These are phyloP conservation scores for Arrhamphus sclerolepis DNA, from an alignment of 2,797 vertebrate genomes.

Conservation along the genomic window DNA sequence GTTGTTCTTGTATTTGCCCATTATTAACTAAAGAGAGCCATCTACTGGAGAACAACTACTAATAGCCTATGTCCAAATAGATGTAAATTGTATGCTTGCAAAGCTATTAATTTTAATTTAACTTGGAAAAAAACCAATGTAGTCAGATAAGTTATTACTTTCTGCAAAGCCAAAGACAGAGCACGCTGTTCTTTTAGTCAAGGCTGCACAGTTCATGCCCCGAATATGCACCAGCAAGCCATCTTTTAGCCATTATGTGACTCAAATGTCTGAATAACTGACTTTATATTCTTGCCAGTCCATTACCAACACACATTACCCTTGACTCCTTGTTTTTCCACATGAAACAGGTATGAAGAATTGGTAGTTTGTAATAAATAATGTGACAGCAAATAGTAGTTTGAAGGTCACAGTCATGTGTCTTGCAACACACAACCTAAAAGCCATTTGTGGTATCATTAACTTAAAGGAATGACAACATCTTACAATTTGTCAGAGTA, in stretches of 20 bases:
- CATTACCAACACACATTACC: conserved; percentile 45
- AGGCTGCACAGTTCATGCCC: conserved; percentile 23
- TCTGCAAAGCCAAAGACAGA: conserved; percentile 1
- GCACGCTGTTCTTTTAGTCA: conserved; percentile 6
- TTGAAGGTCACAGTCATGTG: conserved; percentile 64
- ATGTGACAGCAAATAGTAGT: conserved; percentile 48
- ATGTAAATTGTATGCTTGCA: neutral
- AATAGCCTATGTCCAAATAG: conserved; percentile 14
- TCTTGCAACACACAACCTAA: conserved; percentile 28
- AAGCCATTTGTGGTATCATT: conserved; percentile 34
- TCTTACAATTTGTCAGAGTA: conserved; percentile 34
- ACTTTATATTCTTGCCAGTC: conserved; percentile 36
- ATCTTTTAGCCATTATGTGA: conserved; percentile 38
- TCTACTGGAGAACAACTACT: conserved; percentile 63
- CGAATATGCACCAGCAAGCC: conserved; percentile 6
- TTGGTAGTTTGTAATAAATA: conserved; percentile 50
- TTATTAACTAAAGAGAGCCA: conserved; percentile 69
- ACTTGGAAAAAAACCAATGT: conserved; percentile 1
- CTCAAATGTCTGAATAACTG: conserved; percentile 37
- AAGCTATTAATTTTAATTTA: conserved; percentile 1
- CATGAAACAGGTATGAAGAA: conserved; percentile 63
- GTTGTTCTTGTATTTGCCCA: conserved; percentile 9
- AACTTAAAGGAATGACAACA: conserved; percentile 32
- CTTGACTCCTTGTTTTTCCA: conserved; percentile 56
- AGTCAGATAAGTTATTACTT: neutral